phyloP scores from a whole-genome alignment of 2,888 invertebrate genomes.

The Sminthurinus aureus region DNA sequence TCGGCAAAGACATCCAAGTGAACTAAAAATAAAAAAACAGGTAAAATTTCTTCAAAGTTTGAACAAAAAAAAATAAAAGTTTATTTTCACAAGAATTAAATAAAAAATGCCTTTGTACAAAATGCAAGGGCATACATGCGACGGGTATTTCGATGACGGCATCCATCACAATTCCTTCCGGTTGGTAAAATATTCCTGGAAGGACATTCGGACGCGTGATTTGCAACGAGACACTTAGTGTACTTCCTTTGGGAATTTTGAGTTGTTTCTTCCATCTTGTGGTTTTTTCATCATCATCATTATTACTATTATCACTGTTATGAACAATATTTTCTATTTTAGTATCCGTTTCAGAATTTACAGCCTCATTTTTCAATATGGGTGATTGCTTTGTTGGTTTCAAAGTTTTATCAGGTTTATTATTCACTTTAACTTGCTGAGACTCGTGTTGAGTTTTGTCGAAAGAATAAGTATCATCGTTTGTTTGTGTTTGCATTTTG shows the following conservation, averaged over 20 bases:
- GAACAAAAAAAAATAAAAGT: slow-evolving; percentile 6
- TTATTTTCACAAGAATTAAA: not conserved
- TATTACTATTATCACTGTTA: not conserved
- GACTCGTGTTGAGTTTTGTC: not conserved
- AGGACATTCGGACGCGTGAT: slow-evolving; percentile 50
- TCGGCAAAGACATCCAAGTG: slow-evolving; percentile 40
- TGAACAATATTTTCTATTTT: too few relatives aligned
- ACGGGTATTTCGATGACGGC: slow-evolving; percentile 52
- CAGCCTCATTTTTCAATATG: too few relatives aligned
- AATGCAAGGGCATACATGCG: slow-evolving; percentile 37
- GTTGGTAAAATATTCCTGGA: slow-evolving; percentile 47
- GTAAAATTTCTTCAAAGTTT: too few relatives aligned
- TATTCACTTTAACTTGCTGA: not conserved
- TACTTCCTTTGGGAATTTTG: slow-evolving; percentile 45
- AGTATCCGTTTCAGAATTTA: too few relatives aligned
- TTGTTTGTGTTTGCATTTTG: not conserved
- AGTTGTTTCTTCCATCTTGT: slow-evolving; percentile 21
- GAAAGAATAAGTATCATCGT: not conserved
- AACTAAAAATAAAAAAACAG: slow-evolving; percentile 31
- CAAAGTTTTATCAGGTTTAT: not conserved
- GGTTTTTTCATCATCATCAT: not conserved
- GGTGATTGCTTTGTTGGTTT: too few relatives aligned
- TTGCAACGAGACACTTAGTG: slow-evolving; percentile 45
- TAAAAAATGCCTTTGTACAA: not conserved
- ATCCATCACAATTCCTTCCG: slow-evolving; percentile 52